Conservation (phyloP, 2,888 invertebrate genomes). For the Dermolepida albohirtum region DNA sequence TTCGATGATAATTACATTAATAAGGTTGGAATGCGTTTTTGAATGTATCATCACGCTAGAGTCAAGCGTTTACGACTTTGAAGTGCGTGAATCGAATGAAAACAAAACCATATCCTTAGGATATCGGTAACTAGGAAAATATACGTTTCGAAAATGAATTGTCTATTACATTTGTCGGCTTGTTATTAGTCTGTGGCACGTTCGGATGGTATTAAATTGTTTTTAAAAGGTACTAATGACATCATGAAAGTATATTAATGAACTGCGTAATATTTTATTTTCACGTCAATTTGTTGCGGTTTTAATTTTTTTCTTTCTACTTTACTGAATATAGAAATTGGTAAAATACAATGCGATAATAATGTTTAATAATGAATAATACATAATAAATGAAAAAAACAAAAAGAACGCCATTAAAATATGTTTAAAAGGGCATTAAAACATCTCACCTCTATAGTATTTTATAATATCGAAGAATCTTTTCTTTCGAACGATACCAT, state of each 20-base stretch:
- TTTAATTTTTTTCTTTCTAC: too few relatives aligned
- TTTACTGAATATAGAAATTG: too few relatives aligned
- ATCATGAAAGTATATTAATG: neutral
- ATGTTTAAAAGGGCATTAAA: too few relatives aligned
- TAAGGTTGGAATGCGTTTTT: constrained; percentile 2
- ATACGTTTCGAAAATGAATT: constrained; percentile 20
- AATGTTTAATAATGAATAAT: too few relatives aligned
- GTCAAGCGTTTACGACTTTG: neutral
- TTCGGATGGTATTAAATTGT: constrained; percentile 13
- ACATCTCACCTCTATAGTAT: too few relatives aligned
- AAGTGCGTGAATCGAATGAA: constrained; percentile 22
- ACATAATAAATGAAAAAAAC: too few relatives aligned
- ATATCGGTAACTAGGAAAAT: constrained; percentile 31
- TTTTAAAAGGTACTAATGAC: constrained; percentile 1
- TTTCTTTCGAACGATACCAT: too few relatives aligned
- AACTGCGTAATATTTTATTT: neutral
- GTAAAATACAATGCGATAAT: too few relatives aligned
- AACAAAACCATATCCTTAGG: constrained; percentile 19
- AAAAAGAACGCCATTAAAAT: too few relatives aligned
- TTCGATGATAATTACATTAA: constrained; percentile 17
- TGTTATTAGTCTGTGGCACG: constrained; percentile 23
- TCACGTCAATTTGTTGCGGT: too few relatives aligned
- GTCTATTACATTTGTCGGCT: constrained; percentile 23
- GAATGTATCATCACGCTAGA: constrained; percentile 13
- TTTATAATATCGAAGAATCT: too few relatives aligned